Conservation (phyloP, 2,113 vertebrate species). For the Galeopterus variegatus region DNA sequence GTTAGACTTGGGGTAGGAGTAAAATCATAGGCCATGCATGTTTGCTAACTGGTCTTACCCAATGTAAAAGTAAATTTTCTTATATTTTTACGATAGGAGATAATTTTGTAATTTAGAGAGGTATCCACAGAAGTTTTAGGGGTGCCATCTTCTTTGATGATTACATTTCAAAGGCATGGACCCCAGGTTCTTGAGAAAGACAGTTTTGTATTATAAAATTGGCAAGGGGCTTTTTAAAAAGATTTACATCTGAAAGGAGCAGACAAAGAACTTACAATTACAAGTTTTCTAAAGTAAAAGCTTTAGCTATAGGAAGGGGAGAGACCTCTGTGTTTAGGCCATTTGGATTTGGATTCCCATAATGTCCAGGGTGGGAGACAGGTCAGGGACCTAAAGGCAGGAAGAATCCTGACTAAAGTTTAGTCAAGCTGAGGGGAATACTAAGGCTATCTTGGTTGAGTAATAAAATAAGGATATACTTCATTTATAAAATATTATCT, state of each 20-base stretch:
- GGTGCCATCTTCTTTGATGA: background rate
- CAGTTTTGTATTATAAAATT: background rate
- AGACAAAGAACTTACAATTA: background rate
- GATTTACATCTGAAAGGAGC: background rate
- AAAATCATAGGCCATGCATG: background rate
- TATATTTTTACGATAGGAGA: background rate
- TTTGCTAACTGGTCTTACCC: background rate
- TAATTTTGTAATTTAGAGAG: background rate
- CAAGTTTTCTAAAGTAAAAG: background rate
- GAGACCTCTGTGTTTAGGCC: background rate
- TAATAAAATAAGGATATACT: background rate
- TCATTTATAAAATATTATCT: background rate
- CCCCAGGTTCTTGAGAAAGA: background rate
- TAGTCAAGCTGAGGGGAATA: background rate
- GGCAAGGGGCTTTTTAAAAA: background rate
- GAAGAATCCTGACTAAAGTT: background rate
- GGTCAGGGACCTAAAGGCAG: background rate
- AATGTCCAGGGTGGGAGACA: background rate
- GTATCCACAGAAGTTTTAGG: background rate
- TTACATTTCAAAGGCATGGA: background rate
- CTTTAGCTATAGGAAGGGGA: background rate
- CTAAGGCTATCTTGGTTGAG: background rate
- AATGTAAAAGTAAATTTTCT: background rate
- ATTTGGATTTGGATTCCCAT: background rate
- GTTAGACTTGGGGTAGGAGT: rapidly evolving